Evolutionary conservation across 2,888 invertebrate genomes (phyloP).

Genomic region (Periphyllus acericola): DNA sequence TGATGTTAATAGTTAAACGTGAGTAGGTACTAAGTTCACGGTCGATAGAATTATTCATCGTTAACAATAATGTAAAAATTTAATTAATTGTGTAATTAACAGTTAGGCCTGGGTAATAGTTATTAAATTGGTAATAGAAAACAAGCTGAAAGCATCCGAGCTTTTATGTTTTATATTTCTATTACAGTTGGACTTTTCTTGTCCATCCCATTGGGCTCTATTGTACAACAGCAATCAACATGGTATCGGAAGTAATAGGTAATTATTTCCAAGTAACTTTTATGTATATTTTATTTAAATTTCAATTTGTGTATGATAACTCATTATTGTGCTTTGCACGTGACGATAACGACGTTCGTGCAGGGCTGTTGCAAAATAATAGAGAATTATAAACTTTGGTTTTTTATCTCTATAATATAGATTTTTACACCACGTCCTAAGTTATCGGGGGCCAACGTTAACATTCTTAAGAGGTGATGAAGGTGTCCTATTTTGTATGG

Average conservation of each 20-base stretch:
- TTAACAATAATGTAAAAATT: neutral
- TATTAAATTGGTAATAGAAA: conserved; percentile 57
- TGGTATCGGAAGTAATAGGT: conserved; percentile 86
- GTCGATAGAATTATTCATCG: neutral
- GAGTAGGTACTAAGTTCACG: neutral
- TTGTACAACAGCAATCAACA: conserved; percentile 86
- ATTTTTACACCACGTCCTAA: conserved; percentile 86
- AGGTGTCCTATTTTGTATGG: conserved; percentile 79
- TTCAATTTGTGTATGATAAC: neutral
- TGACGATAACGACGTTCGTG: neutral
- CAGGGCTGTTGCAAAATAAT: neutral
- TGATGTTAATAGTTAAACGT: neutral
- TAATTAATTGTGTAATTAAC: neutral
- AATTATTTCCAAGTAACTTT: conserved; percentile 46
- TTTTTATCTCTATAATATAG: conserved; percentile 65
- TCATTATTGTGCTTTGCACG: neutral
- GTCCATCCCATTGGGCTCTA: conserved; percentile 82
- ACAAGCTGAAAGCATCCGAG: conserved; percentile 60
- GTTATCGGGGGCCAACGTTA: conserved; percentile 75
- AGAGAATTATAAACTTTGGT: neutral
- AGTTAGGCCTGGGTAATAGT: neutral
- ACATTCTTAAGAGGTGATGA: conserved; percentile 71
- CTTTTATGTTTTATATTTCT: conserved; percentile 62
- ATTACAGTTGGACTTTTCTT: conserved; percentile 67
- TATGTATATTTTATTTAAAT: conserved; percentile 30